These are phyloP conservation scores for Amitus sp. DNA, from an alignment of 2,888 invertebrate genomes.

Conservation along the genomic window DNA sequence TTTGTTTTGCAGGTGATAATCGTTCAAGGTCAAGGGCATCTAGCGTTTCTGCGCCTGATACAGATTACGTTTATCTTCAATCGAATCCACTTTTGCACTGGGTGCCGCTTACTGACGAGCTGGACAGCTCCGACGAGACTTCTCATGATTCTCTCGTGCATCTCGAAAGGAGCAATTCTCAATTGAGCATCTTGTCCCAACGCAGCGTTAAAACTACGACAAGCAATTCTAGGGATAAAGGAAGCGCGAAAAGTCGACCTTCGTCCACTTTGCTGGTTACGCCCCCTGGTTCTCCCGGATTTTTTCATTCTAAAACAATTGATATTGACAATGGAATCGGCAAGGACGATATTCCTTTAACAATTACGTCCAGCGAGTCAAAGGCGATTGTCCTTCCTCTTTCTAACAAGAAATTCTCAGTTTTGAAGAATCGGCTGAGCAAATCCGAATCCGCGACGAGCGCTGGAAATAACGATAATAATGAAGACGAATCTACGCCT, in stretches of 20 bases:
- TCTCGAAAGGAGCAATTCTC: conserved; percentile 56
- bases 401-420: conserved; percentile 49
- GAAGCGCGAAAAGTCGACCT: conserved; percentile 37
- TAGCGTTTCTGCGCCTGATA: conserved; percentile 63
- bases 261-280: conserved; percentile 54
- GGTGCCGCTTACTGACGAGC: conserved; percentile 67
- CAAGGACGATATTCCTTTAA: conserved; percentile 10
- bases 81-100: conserved; percentile 68
- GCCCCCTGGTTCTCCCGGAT: conserved; percentile 56
- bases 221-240: too few relatives aligned
- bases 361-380: not conserved
- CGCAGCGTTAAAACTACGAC: conserved; percentile 41
- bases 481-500: conserved; percentile 78
- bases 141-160: conserved; percentile 59
- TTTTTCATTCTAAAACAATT: conserved; percentile 55
- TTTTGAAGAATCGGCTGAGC: conserved; percentile 49
- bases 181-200: conserved; percentile 56
- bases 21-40: conserved; percentile 59
- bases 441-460: conserved; percentile 17
- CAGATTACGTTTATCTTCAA: conserved; percentile 69
- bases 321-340: conserved; percentile 54
- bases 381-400: conserved; percentile 46
- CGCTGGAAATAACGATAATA: conserved; percentile 63
- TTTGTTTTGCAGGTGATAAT: conserved; percentile 47
- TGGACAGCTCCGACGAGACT: conserved; percentile 64